Evolutionary conservation across 2,888 invertebrate species (phyloP), one percentile per base, ranked within the genome.

Genomic region (Alitta virens): DNA sequence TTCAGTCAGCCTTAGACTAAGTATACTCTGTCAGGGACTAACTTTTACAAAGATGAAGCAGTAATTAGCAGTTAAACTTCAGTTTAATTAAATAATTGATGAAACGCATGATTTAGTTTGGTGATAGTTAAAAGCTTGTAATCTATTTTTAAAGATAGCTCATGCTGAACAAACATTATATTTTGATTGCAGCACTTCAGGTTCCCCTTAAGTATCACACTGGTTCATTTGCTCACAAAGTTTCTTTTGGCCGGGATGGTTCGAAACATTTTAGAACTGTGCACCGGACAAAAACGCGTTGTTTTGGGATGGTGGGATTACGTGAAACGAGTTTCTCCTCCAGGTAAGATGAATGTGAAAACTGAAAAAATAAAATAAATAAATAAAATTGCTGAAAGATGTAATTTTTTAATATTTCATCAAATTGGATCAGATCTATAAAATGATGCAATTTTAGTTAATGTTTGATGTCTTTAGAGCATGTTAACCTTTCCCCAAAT

Each of bases 171-270:
- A 40, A n/a, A n/a, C 49, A 3, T 49, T 49, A 9, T 49, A 33
- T 33, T 33, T 33, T 2, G 56, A 23, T 85, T 86, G 62, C 85
- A 97, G 93, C 88, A 88, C 71, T 91, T 94, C 77, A 88, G 90
- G 71, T 94, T 89, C 81, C 98, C 99, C 0, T 84, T 99, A 59
- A 88, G 90, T 0, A 91, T 96, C 61, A 96, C 97, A 7, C 86
- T 91, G 77, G 90, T 92, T 74, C 99, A 99, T 84, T 83, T 98
- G 75, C 83, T 92, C 33, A 85, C 95, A 50, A 99, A 99, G 83
- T 95, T 92, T 83, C 67, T 90, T 5, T 83, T 95, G 56, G 89
- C 97, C 0, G 86, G 88, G 3, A 56, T 90, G 16, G 87, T 92
- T 46, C 87, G 96, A 33, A 74, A 76, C 33, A 71, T 86, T n/a